Evolutionary conservation across 2,888 invertebrate genomes (phyloP).

Genomic region (Orchesellides sinensis): DNA sequence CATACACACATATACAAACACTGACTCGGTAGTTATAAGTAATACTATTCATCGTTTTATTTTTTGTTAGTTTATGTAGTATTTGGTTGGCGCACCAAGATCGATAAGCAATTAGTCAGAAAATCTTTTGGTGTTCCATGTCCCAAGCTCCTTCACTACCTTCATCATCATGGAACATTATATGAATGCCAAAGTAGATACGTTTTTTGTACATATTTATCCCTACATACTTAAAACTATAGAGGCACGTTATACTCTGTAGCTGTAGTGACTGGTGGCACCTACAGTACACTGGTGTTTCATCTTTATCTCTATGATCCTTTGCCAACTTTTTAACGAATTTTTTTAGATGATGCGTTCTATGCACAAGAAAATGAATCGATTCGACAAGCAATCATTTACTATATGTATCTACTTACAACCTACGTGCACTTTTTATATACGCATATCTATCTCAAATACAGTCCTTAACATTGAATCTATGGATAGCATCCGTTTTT

Average conservation of each 20-base stretch:
- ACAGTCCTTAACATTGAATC: too few relatives aligned
- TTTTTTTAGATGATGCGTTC: too few relatives aligned
- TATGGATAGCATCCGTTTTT: too few relatives aligned
- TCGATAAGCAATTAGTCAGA: constrained; percentile 74
- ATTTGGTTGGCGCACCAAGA: constrained; percentile 51
- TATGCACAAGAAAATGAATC: too few relatives aligned
- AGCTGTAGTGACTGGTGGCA: constrained; percentile 3
- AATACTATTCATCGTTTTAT: constrained; percentile 13
- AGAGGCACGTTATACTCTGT: too few relatives aligned
- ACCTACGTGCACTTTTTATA: too few relatives aligned
- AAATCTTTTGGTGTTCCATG: constrained; percentile 66
- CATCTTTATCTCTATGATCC: constrained; percentile 47
- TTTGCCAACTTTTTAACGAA: constrained; percentile 59
- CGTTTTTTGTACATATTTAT: too few relatives aligned
- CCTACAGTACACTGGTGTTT: constrained; percentile 23
- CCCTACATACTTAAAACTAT: too few relatives aligned
- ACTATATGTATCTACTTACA: too few relatives aligned
- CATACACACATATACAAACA: background rate
- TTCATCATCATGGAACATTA: constrained; percentile 26
- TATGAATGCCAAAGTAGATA: background rate
- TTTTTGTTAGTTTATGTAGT: constrained; percentile 9
- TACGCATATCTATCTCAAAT: too few relatives aligned
- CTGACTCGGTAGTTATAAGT: background rate
- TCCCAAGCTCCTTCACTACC: constrained; percentile 24
- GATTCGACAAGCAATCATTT: too few relatives aligned